phyloP scores from a whole-genome alignment of 2,888 invertebrate species.

The Gymnoscelis rufifasciata region DNA sequence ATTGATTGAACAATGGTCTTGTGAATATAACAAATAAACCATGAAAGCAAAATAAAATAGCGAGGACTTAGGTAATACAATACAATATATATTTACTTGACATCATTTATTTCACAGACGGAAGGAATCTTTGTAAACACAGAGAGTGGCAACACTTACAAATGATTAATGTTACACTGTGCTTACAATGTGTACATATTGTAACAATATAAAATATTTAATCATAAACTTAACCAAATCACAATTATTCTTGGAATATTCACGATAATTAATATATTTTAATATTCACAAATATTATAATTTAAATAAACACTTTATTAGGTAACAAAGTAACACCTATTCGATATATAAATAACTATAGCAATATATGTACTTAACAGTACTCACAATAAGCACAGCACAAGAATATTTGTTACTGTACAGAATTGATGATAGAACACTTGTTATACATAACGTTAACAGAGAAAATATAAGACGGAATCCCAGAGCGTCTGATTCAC shows the following conservation, averaged over 20 bases:
- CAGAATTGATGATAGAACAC: not conserved
- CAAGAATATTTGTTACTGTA: not conserved
- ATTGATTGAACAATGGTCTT: not conserved
- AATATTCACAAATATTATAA: too few relatives aligned
- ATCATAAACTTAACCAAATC: too few relatives aligned
- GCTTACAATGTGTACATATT: not conserved
- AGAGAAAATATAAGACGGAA: too few relatives aligned
- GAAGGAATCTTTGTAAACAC: conserved; percentile 3
- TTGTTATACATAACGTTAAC: too few relatives aligned
- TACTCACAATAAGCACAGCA: not conserved
- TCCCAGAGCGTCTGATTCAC: too few relatives aligned
- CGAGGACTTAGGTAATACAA: conserved; percentile 10
- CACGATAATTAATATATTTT: too few relatives aligned
- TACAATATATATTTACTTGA: conserved; percentile 13
- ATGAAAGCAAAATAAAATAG: conserved; percentile 20
- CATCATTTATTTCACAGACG: conserved; percentile 11
- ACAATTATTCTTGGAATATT: too few relatives aligned
- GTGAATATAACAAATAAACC: not conserved
- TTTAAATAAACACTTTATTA: too few relatives aligned
- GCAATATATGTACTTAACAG: too few relatives aligned
- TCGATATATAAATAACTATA: too few relatives aligned
- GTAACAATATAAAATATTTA: too few relatives aligned
- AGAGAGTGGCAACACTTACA: conserved; percentile 5
- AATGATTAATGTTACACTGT: conserved; percentile 6
- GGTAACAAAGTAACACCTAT: too few relatives aligned